A percentile compares a stretch with the other conserved stretches of the same genome.
phyloP scores from a whole-genome alignment of 1,140 invertebrate genomes.

The Pseudomyrmex flavicornis region DNA sequence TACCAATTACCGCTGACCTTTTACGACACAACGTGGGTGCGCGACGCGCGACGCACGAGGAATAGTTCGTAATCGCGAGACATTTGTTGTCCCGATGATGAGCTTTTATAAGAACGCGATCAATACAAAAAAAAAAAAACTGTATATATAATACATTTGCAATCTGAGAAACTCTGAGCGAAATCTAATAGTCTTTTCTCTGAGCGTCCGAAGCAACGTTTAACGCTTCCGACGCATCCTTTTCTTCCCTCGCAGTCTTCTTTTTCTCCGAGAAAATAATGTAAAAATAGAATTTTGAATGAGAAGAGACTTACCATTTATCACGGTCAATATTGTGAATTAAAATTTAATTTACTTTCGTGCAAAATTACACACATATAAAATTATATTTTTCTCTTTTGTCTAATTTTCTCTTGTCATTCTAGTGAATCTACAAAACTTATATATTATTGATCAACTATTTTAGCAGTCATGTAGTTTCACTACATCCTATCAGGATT shows the following conservation, averaged over 20 bases:
- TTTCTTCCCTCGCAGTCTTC: slow-evolving; percentile 13
- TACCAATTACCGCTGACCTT: slow-evolving; percentile 53
- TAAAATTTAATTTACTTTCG: too few relatives aligned
- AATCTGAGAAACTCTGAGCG: background rate
- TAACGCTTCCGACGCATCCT: background rate
- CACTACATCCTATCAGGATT: too few relatives aligned
- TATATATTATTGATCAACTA: too few relatives aligned
- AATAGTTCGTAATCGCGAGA: background rate
- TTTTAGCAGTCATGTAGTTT: too few relatives aligned
- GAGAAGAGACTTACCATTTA: background rate
- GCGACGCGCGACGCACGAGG: background rate
- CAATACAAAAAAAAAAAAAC: background rate
- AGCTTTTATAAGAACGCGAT: background rate
- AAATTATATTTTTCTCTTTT: too few relatives aligned
- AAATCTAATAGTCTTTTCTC: background rate
- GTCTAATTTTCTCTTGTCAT: too few relatives aligned
- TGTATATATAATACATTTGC: background rate
- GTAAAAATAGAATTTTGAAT: background rate
- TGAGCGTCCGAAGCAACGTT: background rate
- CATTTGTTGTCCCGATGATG: slow-evolving; percentile 1
- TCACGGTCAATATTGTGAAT: too few relatives aligned
- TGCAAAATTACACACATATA: too few relatives aligned
- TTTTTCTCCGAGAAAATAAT: background rate
- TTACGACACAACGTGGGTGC: slow-evolving; percentile 22
- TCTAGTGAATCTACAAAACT: too few relatives aligned